Evolutionary conservation across 37 sponge, comb jelly and placozoan genomes (phyloP).

Genomic region (Ianthella basta): DNA sequence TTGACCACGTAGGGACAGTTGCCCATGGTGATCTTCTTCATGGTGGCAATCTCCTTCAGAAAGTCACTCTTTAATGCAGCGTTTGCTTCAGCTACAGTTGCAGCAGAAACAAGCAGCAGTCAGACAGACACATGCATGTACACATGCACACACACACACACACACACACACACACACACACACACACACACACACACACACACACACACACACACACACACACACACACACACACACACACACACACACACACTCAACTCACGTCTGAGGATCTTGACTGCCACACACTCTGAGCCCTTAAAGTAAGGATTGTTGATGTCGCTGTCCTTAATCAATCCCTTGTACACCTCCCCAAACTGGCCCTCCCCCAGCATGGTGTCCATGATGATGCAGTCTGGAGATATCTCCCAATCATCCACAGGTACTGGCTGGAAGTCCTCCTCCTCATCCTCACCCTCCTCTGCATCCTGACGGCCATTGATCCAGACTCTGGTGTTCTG

Average conservation of each 20-base stretch:
- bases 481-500: slow-evolving; percentile 24
- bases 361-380: slow-evolving; percentile 31
- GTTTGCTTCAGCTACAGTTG: slow-evolving; percentile 10
- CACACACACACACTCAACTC: slow-evolving; percentile 10
- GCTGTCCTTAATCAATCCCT: slow-evolving; percentile 3
- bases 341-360: slow-evolving; percentile 30
- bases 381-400: slow-evolving; percentile 35
- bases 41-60: slow-evolving; percentile 35
- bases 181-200: slow-evolving; percentile 17
- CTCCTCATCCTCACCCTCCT: background rate
- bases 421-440: slow-evolving; percentile 19
- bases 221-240: slow-evolving; percentile 22
- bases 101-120: background rate
- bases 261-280: slow-evolving; percentile 32
- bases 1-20: slow-evolving; percentile 55
- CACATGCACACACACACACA: slow-evolving; percentile 20
- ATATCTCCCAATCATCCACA: slow-evolving; percentile 25
- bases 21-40: slow-evolving; percentile 38
- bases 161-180: background rate
- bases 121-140: slow-evolving; percentile 13
- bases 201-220: slow-evolving; percentile 36
- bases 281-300: background rate
- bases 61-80: slow-evolving; percentile 32
- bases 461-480: slow-evolving; percentile 3
- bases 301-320: background rate